Percentiles rank a stretch among this genome's conserved stretches.
These are phyloP conservation scores for Lingula anatina DNA, from an alignment of 2,888 invertebrate genomes.

Conservation along the genomic window DNA sequence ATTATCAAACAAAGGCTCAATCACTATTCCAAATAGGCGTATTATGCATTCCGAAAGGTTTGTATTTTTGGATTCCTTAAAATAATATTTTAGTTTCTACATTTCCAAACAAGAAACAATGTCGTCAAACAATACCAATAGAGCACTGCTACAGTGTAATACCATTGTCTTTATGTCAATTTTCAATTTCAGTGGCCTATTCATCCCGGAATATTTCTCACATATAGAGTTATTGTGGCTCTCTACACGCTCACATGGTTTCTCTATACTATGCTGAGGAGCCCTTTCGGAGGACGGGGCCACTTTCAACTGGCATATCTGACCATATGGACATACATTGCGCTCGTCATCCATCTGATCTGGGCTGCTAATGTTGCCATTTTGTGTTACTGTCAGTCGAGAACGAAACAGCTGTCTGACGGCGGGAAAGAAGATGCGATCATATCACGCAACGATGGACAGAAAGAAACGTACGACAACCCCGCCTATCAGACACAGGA, in stretches of 20 bases:
- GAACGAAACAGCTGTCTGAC: neutral
- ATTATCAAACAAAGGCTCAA: too few relatives aligned
- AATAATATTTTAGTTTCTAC: too few relatives aligned
- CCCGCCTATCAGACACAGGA: neutral
- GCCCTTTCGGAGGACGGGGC: too few relatives aligned
- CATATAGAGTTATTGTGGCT: conserved; percentile 13
- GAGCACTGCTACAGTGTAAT: too few relatives aligned
- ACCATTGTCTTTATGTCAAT: neutral
- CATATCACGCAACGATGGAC: neutral
- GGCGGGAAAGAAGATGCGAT: neutral
- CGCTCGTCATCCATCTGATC: conserved; percentile 29
- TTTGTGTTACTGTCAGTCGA: conserved; percentile 3
- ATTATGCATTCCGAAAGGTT: too few relatives aligned
- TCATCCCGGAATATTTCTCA: conserved; percentile 12
- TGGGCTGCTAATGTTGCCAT: conserved; percentile 14
- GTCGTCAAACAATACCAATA: too few relatives aligned
- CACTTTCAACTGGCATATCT: conserved; percentile 36
- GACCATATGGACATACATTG: conserved; percentile 41
- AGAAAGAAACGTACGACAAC: neutral
- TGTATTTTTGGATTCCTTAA: too few relatives aligned
- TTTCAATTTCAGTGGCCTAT: conserved; percentile 16
- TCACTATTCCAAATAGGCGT: too few relatives aligned
- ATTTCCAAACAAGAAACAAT: too few relatives aligned
- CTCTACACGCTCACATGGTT: conserved; percentile 10
- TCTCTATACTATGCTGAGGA: conserved; percentile 3